These are phyloP conservation scores for Dicentrarchus labrax DNA, from an alignment of 2,113 vertebrate species.

Conservation along the genomic window DNA sequence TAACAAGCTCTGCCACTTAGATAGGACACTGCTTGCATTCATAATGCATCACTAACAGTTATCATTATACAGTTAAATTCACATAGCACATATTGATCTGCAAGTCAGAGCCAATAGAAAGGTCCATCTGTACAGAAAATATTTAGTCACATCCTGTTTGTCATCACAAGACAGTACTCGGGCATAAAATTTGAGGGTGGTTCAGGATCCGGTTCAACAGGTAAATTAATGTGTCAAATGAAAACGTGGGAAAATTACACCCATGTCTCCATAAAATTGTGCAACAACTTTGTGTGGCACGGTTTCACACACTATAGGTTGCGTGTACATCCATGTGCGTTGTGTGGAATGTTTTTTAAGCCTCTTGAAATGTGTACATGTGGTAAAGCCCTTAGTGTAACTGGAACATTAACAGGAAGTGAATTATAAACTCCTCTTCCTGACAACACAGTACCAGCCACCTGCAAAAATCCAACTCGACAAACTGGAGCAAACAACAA, in stretches of 20 bases:
- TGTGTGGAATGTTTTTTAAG: constrained; percentile 3
- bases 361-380: constrained; percentile 26
- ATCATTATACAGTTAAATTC: constrained; percentile 8
- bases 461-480: constrained; percentile 19
- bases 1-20: constrained; percentile 25
- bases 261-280: background rate
- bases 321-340: background rate
- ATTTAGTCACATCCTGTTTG: background rate
- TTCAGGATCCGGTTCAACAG: constrained; percentile 13
- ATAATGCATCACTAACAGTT: constrained; percentile 1
- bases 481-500: constrained; percentile 17
- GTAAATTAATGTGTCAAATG: background rate
- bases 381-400: constrained; percentile 18
- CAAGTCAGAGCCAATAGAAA: background rate
- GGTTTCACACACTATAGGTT: background rate
- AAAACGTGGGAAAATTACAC: background rate
- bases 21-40: constrained; percentile 11
- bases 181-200: background rate
- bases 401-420: constrained; percentile 55
- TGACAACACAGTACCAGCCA: constrained; percentile 4
- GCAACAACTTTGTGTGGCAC: background rate
- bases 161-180: background rate
- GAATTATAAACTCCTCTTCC: constrained; percentile 49
- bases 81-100: constrained; percentile 30
- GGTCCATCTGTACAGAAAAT: background rate